phyloP scores from a whole-genome alignment of 1,140 invertebrate species.

The Drosophila lacteicornis region DNA sequence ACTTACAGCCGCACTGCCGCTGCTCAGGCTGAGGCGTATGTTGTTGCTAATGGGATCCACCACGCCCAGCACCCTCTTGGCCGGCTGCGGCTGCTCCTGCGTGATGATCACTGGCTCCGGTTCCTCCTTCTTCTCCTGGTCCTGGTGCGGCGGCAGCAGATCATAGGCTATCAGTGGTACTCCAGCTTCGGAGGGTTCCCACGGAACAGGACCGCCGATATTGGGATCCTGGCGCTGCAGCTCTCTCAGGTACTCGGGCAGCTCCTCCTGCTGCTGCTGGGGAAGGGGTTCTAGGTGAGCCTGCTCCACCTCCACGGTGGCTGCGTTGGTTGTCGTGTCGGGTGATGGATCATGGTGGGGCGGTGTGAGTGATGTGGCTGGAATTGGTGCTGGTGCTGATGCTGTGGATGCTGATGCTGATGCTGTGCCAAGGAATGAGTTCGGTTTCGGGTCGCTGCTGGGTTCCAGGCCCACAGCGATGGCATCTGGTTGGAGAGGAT shows the following conservation, averaged over 20 bases:
- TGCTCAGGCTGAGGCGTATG: conserved; percentile 63
- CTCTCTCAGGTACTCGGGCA: conserved; percentile 72
- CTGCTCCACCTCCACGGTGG: conserved; percentile 72
- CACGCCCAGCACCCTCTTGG: conserved; percentile 48
- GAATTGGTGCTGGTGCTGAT: conserved; percentile 60
- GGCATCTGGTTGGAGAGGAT: conserved; percentile 83
- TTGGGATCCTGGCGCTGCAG: conserved; percentile 70
- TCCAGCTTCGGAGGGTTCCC: conserved; percentile 61
- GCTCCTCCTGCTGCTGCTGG: conserved; percentile 14
- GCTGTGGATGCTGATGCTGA: conserved; percentile 39
- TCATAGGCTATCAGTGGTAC: conserved; percentile 78
- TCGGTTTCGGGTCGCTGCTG: conserved; percentile 40
- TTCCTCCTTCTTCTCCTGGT: neutral
- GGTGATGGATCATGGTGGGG: conserved; percentile 59
- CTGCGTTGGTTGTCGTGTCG: conserved; percentile 41
- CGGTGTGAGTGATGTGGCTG: conserved; percentile 75
- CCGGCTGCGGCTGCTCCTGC: conserved; percentile 54
- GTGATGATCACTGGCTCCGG: conserved; percentile 66
- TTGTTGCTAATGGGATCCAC: conserved; percentile 65
- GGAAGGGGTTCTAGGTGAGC: conserved; percentile 63
- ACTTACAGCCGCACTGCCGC: conserved; percentile 40
- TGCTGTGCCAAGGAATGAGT: conserved; percentile 49
- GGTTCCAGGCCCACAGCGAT: conserved; percentile 74
- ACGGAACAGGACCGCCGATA: conserved; percentile 72
- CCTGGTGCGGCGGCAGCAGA: conserved; percentile 65